Conservation (phyloP, 2,797 vertebrate species). For the Potorous gilbertii region DNA sequence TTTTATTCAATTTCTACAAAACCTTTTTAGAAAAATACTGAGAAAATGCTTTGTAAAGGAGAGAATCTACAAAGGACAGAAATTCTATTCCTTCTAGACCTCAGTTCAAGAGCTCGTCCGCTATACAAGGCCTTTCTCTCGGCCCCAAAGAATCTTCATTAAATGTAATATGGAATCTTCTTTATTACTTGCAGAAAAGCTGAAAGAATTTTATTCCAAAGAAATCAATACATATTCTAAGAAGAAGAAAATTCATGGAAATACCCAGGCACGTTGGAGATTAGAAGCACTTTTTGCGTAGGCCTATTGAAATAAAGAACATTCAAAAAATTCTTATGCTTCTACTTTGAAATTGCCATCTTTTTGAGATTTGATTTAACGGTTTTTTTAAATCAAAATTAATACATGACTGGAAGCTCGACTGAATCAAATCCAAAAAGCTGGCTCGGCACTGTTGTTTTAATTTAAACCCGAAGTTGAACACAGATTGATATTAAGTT, state of each 20-base stretch:
- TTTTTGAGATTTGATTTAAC: conserved; percentile 54
- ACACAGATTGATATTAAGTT: conserved; percentile 24
- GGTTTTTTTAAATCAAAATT: conserved; percentile 52
- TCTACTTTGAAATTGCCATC: conserved; percentile 65
- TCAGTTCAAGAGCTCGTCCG: conserved; percentile 35
- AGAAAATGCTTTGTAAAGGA: conserved; percentile 48
- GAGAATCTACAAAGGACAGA: conserved; percentile 33
- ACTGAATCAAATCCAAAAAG: conserved; percentile 38
- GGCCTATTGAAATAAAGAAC: conserved; percentile 40
- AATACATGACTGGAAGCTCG: conserved; percentile 48
- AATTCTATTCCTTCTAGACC: conserved; percentile 54
- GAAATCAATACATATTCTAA: conserved; percentile 67
- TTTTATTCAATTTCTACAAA: conserved; percentile 51
- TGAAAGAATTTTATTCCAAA: conserved; percentile 59
- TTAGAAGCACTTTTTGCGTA: conserved; percentile 57
- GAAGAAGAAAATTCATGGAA: conserved; percentile 58
- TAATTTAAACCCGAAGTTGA: conserved; percentile 61
- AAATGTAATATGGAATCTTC: conserved; percentile 63
- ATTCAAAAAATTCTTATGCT: conserved; percentile 48
- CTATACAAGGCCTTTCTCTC: conserved; percentile 42
- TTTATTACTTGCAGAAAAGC: conserved; percentile 64
- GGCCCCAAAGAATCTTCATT: conserved; percentile 47
- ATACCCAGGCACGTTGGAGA: conserved; percentile 53
- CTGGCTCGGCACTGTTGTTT: conserved; percentile 32
- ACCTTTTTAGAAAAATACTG: conserved; percentile 47